Evolutionary conservation across 53 echinoderm and acorn worm genomes (phyloP), one percentile per base, ranked within the genome.

Genomic region (Pentamera pediparva): DNA sequence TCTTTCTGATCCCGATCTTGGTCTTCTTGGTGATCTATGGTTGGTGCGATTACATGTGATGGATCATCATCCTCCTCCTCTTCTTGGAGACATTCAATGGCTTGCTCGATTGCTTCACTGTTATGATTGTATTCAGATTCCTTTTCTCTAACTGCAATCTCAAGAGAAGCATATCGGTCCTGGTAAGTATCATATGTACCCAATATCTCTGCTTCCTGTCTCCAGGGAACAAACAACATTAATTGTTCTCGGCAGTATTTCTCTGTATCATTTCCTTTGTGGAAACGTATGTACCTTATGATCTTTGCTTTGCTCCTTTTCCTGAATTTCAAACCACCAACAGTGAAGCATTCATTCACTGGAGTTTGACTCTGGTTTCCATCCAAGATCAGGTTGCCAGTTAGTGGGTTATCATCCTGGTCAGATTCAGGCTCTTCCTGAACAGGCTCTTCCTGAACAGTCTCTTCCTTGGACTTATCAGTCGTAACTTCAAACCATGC

Each of bases 251-350:
- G n/a, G 32, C 11, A 40, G 37, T 21, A 41, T 3, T 73, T 73
- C 24, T 74, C 56, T 37, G 20, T 21, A 37, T 74, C 56, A 54
- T 56, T 55, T 32, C 7, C 54, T n/a, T 58, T 28, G 35, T 74
- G 53, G 43, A 73, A 81, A 28, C 71, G 74, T 24, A 81, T 76
- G 63, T 40, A 82, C 13, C 82, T 33, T 24, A 82, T 82, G 2
- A 82, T 62, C 59, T 75, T 82, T 33, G 51, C 48, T 5, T 54
- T 80, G 13, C 32, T 75, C 29, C 81, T 73, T 17, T 59, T 61
- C 18, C 41, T 39, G 20, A 75, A 58, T 3, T 19, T 35, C 8
- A 75, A 25, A 12, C 48, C 62, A 38, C 37, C 56, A 6, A 51
- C 28, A 43, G 39, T 76, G 63, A 53, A 30, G 37, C 53, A 60